Evolutionary conservation across 2,888 invertebrate genomes (phyloP).

Genomic region (Urechis unicinctus): DNA sequence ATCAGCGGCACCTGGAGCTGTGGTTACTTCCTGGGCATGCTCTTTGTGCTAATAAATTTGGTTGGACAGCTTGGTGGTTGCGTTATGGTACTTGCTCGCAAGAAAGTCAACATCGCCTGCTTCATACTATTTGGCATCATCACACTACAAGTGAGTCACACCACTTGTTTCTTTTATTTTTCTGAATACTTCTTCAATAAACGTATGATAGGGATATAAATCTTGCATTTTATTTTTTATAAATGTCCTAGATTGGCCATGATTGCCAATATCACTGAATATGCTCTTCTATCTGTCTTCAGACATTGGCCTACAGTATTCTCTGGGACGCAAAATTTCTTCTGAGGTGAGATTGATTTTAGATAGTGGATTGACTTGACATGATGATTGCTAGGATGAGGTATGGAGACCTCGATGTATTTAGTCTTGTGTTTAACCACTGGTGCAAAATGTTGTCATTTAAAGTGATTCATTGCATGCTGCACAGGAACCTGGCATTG

Average conservation of each 20-base stretch:
- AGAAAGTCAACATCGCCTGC: conserved; percentile 67
- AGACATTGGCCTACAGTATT: conserved; percentile 64
- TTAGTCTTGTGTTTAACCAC: too few relatives aligned
- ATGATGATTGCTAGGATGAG: too few relatives aligned
- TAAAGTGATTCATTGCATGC: too few relatives aligned
- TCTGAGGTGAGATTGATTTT: conserved; percentile 21
- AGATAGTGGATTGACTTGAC: too few relatives aligned
- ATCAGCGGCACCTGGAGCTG: conserved; percentile 93
- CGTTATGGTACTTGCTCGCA: conserved; percentile 87
- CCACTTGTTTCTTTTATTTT: too few relatives aligned
- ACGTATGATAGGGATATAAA: too few relatives aligned
- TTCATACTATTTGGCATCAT: conserved; percentile 92
- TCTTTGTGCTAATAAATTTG: conserved; percentile 93
- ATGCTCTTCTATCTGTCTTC: conserved; percentile 9
- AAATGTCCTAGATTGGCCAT: too few relatives aligned
- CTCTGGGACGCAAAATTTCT: conserved; percentile 97
- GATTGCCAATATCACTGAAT: too few relatives aligned
- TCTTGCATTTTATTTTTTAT: too few relatives aligned
- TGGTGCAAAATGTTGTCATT: too few relatives aligned
- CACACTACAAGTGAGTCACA: conserved; percentile 78
- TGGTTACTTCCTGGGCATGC: conserved; percentile 83
- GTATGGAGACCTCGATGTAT: too few relatives aligned
- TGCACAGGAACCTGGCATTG: conserved; percentile 87
- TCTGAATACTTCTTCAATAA: too few relatives aligned
- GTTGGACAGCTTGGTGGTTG: conserved; percentile 94